Base-by-base conservation (phyloP, 2,113 vertebrate genomes). In the Chinchilla lanigera region DNA sequence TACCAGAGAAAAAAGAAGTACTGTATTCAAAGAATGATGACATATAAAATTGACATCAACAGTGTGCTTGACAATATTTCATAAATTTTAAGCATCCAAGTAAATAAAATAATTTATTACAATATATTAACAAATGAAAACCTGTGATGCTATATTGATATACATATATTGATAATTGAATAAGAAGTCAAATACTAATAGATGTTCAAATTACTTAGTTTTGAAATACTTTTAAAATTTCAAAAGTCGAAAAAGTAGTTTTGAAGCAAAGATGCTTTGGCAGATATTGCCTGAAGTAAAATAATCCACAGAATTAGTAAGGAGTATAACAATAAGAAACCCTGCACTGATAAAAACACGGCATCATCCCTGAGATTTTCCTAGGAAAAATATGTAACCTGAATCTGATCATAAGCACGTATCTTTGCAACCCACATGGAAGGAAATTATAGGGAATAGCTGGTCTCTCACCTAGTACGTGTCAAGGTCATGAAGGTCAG, bases 331-430 rank as follows among this genome's bases (percentile, higher is more conserved):
- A 61, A 54, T 78, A 52, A 41, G n/a, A 54, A 50, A 47, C 35
- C 30, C 5, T 47, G 1, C 24, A 9, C 0, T 28, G 44, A 24
- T 12, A 38, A 73, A 61, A 56, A 17, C 0, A 10, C 0, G 1
- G 26, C 5, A 7, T 50, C 38, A 28, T 12, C 5, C 11, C 24
- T 38, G 13, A 3, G 47, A 56, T 10, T 1, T 65, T 89, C n/a
- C 30, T 71, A 8, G 7, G 33, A 28, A 90, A 83, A 52, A 9
- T 16, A 16, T 0, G 4, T 38, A 12, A 65, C 5, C 2, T 35
- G 22, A 89, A 47, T 85, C 52, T 38, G 19, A 35, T 56, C 44
- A 26, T 19, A 5, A 81, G 44, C n/a, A 58, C 20, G 35, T n/a
- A 22, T 6, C 5, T 19, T 56, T 47, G 9, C 17, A 63, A 9